Conservation (phyloP, 2,797 vertebrate species). For the Enteromius viviparus region DNA sequence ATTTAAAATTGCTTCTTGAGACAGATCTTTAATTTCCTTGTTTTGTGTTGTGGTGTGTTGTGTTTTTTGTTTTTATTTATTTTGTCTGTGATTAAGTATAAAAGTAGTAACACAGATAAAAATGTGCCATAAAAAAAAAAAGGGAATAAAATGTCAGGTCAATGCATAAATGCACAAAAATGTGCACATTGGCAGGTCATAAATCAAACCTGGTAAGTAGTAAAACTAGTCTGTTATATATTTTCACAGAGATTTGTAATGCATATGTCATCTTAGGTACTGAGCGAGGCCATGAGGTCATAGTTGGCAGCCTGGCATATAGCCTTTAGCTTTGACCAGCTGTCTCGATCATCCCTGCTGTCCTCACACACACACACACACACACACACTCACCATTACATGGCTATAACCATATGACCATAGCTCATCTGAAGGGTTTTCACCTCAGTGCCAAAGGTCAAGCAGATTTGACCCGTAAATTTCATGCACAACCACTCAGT, state of each 20-base stretch:
- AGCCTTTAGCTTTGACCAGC: slow-evolving; percentile 50
- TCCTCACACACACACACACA: not conserved
- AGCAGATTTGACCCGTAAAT: slow-evolving; percentile 59
- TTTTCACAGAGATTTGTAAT: slow-evolving; percentile 46
- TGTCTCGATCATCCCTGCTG: slow-evolving; percentile 33
- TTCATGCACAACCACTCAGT: slow-evolving; percentile 28
- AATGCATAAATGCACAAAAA: too few relatives aligned
- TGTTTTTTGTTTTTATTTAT: not conserved
- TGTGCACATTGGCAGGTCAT: not conserved
- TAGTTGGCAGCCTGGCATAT: slow-evolving; percentile 56
- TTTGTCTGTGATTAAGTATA: not conserved
- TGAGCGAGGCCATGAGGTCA: slow-evolving; percentile 61
- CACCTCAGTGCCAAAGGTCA: slow-evolving; percentile 59
- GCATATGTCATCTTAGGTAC: slow-evolving; percentile 55
- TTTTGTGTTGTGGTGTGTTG: not conserved
- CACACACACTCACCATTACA: not conserved
- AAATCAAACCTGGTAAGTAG: slow-evolving; percentile 5
- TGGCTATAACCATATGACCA: slow-evolving; percentile 48
- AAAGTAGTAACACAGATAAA: not conserved
- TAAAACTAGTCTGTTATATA: slow-evolving; percentile 33
- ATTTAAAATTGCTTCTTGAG: not conserved
- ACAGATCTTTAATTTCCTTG: not conserved
- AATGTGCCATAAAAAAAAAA: not conserved
- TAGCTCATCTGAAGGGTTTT: slow-evolving; percentile 45
- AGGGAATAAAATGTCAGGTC: too few relatives aligned